A percentile compares a stretch with the other conserved stretches of the same genome.
phyloP scores from a whole-genome alignment of 2,888 invertebrate species.

The Xanthorhoe designata region DNA sequence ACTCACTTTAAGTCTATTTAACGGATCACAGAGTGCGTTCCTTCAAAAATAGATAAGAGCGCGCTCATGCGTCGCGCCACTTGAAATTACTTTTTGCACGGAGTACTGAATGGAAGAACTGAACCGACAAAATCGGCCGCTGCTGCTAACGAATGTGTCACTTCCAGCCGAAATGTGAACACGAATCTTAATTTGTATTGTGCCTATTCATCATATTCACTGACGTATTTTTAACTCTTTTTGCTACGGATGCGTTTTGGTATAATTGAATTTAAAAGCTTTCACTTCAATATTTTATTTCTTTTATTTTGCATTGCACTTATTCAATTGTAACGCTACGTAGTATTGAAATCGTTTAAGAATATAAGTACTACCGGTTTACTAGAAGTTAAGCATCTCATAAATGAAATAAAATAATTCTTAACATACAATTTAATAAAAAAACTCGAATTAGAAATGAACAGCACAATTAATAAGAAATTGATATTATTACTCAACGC shows the following conservation, averaged over 20 bases:
- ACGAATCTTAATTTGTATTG: conserved; percentile 64
- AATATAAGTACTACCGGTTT: background rate
- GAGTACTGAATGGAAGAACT: conserved; percentile 77
- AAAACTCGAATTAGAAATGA: no score
- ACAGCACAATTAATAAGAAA: no score
- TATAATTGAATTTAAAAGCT: conserved; percentile 29
- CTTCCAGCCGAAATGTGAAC: conserved; percentile 73
- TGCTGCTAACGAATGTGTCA: conserved; percentile 79
- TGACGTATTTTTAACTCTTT: conserved; percentile 42
- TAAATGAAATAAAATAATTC: no score
- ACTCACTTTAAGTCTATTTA: conserved; percentile 77
- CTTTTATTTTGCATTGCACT: conserved; percentile 1
- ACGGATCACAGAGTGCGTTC: conserved; percentile 76
- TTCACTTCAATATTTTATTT: conserved; percentile 21
- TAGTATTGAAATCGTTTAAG: background rate
- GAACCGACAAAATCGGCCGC: conserved; percentile 77
- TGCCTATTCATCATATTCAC: conserved; percentile 55
- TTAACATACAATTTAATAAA: no score
- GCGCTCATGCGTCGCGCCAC: conserved; percentile 74
- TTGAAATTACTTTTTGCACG: conserved; percentile 82
- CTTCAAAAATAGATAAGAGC: conserved; percentile 78
- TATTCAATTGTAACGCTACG: background rate
- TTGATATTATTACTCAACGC: no score
- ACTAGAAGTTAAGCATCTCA: no score
- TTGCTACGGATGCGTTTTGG: conserved; percentile 27